Evolutionary conservation across 2,888 invertebrate species (phyloP).

Genomic region (Plagodis dolabraria): DNA sequence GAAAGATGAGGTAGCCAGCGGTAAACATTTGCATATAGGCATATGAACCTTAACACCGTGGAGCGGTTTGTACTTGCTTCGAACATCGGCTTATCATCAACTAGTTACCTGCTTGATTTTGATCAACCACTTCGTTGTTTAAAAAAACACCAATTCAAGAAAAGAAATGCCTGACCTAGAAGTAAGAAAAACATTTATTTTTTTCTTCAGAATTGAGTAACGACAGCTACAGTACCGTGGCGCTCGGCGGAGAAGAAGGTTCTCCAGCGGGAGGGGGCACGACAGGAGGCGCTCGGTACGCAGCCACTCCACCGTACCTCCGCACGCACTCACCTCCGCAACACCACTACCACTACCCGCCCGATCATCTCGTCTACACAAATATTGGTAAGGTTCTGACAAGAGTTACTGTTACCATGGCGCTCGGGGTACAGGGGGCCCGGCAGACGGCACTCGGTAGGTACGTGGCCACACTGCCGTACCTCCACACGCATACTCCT

Average conservation of each 20-base stretch:
- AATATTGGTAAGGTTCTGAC: slow-evolving; percentile 87
- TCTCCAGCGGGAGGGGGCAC: slow-evolving; percentile 85
- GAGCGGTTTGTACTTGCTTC: no score
- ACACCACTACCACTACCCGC: slow-evolving; percentile 92
- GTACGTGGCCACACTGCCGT: slow-evolving; percentile 79
- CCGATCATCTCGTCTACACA: slow-evolving; percentile 93
- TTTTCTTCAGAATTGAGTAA: slow-evolving; percentile 90
- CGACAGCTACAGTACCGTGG: slow-evolving; percentile 95
- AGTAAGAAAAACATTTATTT: background rate
- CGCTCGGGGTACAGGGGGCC: no score
- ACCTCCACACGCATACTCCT: slow-evolving; percentile 90
- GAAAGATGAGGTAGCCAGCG: no score
- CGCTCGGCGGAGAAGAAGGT: slow-evolving; percentile 93
- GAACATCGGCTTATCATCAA: no score
- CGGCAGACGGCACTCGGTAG: slow-evolving; percentile 48
- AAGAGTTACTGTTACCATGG: no score
- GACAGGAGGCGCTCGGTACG: slow-evolving; percentile 81
- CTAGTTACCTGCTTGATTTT: no score
- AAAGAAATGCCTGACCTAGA: background rate
- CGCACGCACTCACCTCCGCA: slow-evolving; percentile 90
- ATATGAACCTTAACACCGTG: no score
- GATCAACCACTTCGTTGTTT: no score
- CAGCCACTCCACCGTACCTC: slow-evolving; percentile 91
- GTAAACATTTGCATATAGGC: no score
- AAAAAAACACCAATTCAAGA: background rate